These are phyloP conservation scores for Pyrrhosoma nymphula DNA, from an alignment of 2,888 invertebrate genomes.

Conservation along the genomic window DNA sequence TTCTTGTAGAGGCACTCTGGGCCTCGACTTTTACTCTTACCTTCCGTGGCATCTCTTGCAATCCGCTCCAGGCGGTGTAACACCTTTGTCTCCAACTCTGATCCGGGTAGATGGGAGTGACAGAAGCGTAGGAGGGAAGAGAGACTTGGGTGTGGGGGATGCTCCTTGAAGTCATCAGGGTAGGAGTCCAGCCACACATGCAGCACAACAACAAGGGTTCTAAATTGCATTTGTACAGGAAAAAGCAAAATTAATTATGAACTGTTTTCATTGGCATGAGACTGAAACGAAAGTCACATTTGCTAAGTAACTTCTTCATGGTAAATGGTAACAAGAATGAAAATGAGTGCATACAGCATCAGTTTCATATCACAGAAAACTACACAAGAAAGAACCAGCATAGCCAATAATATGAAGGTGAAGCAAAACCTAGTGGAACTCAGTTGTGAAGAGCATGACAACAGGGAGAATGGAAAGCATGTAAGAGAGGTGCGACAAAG, in stretches of 20 bases:
- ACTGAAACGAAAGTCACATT: too few relatives aligned
- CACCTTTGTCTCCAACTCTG: slow-evolving; percentile 88
- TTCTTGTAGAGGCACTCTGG: background rate
- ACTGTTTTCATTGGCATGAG: too few relatives aligned
- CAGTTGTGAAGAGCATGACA: too few relatives aligned
- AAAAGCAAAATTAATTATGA: background rate
- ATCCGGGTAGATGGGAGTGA: slow-evolving; percentile 88
- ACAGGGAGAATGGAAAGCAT: too few relatives aligned
- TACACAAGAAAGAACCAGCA: too few relatives aligned
- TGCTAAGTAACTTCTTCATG: too few relatives aligned
- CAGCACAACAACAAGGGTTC: slow-evolving; percentile 92
- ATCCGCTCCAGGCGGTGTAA: slow-evolving; percentile 89
- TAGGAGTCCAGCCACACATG: slow-evolving; percentile 99
- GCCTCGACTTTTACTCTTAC: background rate
- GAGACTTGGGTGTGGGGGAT: slow-evolving; percentile 89
- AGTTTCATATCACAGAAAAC: too few relatives aligned
- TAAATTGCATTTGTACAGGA: slow-evolving; percentile 75
- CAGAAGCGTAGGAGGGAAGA: slow-evolving; percentile 92
- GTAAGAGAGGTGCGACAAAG: too few relatives aligned
- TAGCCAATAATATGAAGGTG: too few relatives aligned
- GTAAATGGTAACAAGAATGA: too few relatives aligned
- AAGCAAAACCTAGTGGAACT: too few relatives aligned
- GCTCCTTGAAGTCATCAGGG: slow-evolving; percentile 94
- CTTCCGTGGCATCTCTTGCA: slow-evolving; percentile 78
- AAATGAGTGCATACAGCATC: too few relatives aligned